These are phyloP conservation scores for Pedionomus torquatus DNA, from an alignment of 2,113 vertebrate species.

Conservation along the genomic window DNA sequence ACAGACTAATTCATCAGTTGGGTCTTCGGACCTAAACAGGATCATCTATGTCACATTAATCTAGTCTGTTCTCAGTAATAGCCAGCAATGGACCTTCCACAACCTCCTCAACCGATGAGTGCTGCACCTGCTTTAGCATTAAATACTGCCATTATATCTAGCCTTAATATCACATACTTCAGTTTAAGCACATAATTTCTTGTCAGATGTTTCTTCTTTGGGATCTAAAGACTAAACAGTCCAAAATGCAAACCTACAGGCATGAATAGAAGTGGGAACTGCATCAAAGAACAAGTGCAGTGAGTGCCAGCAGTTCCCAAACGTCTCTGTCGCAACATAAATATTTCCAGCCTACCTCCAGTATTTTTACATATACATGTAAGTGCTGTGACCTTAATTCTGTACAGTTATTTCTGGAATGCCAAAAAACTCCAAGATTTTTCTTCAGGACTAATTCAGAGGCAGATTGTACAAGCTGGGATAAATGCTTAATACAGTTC, in stretches of 20 bases:
- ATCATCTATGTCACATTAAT: neutral
- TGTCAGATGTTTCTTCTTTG: neutral
- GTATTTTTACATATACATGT: no score
- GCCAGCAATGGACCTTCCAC: neutral
- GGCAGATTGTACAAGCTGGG: neutral
- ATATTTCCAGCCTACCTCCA: neutral
- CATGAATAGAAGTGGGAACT: neutral
- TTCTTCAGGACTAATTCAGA: neutral
- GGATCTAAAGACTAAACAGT: neutral
- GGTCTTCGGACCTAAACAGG: neutral
- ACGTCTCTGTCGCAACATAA: neutral
- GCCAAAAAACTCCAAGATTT: neutral
- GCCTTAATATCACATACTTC: neutral
- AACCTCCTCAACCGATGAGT: neutral
- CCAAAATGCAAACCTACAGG: neutral
- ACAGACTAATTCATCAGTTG: fast-evolving
- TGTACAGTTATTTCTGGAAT: neutral
- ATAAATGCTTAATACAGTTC: neutral
- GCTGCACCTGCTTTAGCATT: neutral
- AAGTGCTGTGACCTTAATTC: neutral
- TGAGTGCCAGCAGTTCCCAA: neutral
- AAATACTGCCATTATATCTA: neutral
- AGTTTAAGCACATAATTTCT: neutral
- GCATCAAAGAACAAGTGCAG: fast-evolving
- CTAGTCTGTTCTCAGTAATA: neutral